Conservation (phyloP, 2,797 vertebrate genomes). For the Oryzias sinensis region DNA sequence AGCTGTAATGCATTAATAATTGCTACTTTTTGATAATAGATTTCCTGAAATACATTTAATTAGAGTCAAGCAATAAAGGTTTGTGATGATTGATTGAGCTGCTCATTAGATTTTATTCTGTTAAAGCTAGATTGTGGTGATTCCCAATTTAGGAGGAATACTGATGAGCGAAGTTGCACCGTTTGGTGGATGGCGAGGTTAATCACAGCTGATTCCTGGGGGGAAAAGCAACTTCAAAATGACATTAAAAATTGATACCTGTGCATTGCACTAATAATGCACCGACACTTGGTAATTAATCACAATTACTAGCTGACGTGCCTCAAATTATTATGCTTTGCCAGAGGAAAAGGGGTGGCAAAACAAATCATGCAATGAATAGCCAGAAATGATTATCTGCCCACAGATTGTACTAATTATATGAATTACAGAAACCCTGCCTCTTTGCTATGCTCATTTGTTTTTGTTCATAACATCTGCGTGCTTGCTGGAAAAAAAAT, state of each 20-base stretch:
- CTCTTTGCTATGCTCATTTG: conserved; percentile 65
- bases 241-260: conserved; percentile 79
- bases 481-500: conserved; percentile 43
- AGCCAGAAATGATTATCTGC: conserved; percentile 73
- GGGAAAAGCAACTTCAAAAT: conserved; percentile 66
- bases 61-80: neutral
- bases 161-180: conserved; percentile 56
- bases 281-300: conserved; percentile 76
- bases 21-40: neutral
- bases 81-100: conserved; percentile 1
- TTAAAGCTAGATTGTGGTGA: conserved; percentile 25
- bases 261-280: conserved; percentile 67
- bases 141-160: conserved; percentile 40
- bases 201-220: conserved; percentile 72
- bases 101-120: conserved; percentile 28
- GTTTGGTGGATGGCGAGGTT: conserved; percentile 64
- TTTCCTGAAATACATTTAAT: neutral
- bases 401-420: conserved; percentile 74
- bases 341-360: conserved; percentile 70
- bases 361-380: conserved; percentile 73
- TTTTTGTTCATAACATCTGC: conserved; percentile 64
- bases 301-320: conserved; percentile 78
- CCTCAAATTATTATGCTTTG: conserved; percentile 75
- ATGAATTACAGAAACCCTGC: conserved; percentile 73
- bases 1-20: neutral